Percentiles rank a stretch among this genome's conserved stretches.
Conservation (phyloP, 2,888 invertebrate genomes). For the Listrodromus nycthemerus region DNA sequence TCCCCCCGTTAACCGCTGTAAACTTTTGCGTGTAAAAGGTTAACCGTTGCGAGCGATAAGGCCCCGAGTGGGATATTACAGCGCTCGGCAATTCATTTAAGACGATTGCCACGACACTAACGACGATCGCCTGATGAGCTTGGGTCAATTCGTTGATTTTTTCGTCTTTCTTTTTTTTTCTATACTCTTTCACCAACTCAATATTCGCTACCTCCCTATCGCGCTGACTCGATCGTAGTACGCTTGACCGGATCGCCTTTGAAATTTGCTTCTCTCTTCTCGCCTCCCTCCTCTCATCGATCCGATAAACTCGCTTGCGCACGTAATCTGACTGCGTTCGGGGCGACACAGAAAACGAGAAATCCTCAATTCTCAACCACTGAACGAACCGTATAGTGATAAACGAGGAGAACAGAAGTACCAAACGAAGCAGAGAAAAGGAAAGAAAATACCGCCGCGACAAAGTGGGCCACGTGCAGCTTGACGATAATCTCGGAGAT, state of each 20-base stretch:
- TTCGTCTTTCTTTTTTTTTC: background rate
- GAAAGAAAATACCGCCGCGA: slow-evolving; percentile 61
- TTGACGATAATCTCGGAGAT: slow-evolving; percentile 66
- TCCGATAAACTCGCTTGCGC: slow-evolving; percentile 59
- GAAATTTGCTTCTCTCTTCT: slow-evolving; percentile 50
- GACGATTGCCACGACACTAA: slow-evolving; percentile 60
- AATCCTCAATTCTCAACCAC: slow-evolving; percentile 64
- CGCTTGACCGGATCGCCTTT: slow-evolving; percentile 57
- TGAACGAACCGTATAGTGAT: slow-evolving; percentile 58
- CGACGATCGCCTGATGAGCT: slow-evolving; percentile 52
- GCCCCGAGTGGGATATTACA: slow-evolving; percentile 68
- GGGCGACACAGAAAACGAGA: slow-evolving; percentile 50
- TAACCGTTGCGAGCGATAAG: slow-evolving; percentile 75
- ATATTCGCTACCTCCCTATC: slow-evolving; percentile 31
- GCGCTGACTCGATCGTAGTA: slow-evolving; percentile 59
- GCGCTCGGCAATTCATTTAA: slow-evolving; percentile 74
- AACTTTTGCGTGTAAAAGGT: slow-evolving; percentile 77
- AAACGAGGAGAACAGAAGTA: slow-evolving; percentile 39
- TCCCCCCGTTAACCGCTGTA: slow-evolving; percentile 64
- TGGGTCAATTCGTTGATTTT: slow-evolving; percentile 49
- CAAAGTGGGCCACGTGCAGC: slow-evolving; percentile 76
- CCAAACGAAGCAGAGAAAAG: slow-evolving; percentile 24
- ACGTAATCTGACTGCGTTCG: slow-evolving; percentile 57
- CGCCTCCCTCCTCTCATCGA: slow-evolving; percentile 38
- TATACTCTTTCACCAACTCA: background rate